Percentiles rank a stretch among this genome's conserved stretches.
phyloP scores from a whole-genome alignment of 2,888 invertebrate genomes.

The Dynastes hyllus region DNA sequence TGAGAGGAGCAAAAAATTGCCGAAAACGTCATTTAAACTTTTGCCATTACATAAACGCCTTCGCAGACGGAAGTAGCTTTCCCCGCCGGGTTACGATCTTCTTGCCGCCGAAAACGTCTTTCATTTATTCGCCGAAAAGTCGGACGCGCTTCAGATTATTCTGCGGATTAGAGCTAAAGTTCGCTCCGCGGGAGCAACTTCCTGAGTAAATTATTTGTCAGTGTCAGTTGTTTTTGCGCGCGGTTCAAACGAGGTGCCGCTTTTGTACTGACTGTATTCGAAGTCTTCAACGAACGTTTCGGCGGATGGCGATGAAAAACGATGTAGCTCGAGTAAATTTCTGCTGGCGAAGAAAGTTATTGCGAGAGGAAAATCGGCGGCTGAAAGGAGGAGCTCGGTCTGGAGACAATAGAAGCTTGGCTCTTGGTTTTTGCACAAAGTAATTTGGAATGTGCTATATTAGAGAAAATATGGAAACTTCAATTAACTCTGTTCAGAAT shows the following conservation, averaged over 20 bases:
- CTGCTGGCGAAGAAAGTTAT: neutral
- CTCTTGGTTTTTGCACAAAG: too few relatives aligned
- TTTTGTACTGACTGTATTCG: constrained; percentile 26
- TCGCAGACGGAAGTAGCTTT: constrained; percentile 19
- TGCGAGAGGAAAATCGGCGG: neutral
- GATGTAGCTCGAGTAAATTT: constrained; percentile 2
- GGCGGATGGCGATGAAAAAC: constrained; percentile 6
- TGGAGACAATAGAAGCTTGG: too few relatives aligned
- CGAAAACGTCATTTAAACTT: constrained; percentile 46
- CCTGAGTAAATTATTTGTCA: constrained; percentile 50
- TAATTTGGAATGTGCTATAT: too few relatives aligned
- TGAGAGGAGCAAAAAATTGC: constrained; percentile 38
- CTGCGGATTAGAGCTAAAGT: constrained; percentile 44
- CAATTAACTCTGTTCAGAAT: too few relatives aligned
- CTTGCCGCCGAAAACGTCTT: constrained; percentile 4
- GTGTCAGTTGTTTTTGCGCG: constrained; percentile 44
- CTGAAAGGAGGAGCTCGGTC: neutral
- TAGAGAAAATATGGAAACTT: too few relatives aligned
- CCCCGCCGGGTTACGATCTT: neutral
- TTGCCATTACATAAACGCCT: constrained; percentile 47
- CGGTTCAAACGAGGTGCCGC: constrained; percentile 3
- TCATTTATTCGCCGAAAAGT: constrained; percentile 46
- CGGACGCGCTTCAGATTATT: constrained; percentile 41
- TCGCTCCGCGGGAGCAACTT: constrained; percentile 43
- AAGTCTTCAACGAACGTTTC: neutral